Evolutionary conservation across 2,888 invertebrate species (phyloP).

Genomic region (Pseudanteris insignis): DNA sequence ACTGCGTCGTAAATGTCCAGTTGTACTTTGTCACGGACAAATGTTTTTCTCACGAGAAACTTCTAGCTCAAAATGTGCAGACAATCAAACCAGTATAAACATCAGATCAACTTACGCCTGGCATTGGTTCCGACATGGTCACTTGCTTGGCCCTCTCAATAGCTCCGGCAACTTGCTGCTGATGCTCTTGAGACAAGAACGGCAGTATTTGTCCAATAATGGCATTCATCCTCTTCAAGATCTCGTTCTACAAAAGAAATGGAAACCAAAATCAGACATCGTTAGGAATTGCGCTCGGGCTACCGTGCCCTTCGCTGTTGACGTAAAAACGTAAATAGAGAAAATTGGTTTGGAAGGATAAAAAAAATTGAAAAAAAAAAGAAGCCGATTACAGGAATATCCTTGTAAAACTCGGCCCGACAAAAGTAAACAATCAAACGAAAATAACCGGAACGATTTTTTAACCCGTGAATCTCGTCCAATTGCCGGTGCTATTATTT

Average conservation of each 20-base stretch:
- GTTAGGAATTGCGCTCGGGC: too few relatives aligned
- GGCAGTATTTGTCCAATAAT: constrained; percentile 96
- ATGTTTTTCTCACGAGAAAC: constrained; percentile 16
- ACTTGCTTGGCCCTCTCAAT: constrained; percentile 98
- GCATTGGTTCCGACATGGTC: constrained; percentile 95
- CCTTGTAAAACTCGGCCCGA: too few relatives aligned
- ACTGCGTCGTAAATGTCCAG: too few relatives aligned
- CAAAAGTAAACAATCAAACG: too few relatives aligned
- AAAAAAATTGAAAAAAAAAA: too few relatives aligned
- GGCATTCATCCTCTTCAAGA: constrained; percentile 95
- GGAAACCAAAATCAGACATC: too few relatives aligned
- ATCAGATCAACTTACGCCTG: constrained; percentile 82
- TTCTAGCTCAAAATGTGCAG: constrained; percentile 4
- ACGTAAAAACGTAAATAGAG: too few relatives aligned
- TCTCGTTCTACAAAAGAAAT: constrained; percentile 86
- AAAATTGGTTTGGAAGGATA: too few relatives aligned
- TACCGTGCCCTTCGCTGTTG: too few relatives aligned
- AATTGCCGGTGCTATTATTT: constrained; percentile 24
- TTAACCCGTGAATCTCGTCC: constrained; percentile 1
- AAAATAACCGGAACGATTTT: constrained; percentile 10
- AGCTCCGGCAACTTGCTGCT: constrained; percentile 94
- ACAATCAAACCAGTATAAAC: neutral
- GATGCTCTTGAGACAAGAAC: constrained; percentile 95
- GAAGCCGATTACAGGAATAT: too few relatives aligned
- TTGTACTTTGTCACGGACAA: constrained; percentile 1